phyloP scores from a whole-genome alignment of 2,888 invertebrate species.

The Rutpela maculata region DNA sequence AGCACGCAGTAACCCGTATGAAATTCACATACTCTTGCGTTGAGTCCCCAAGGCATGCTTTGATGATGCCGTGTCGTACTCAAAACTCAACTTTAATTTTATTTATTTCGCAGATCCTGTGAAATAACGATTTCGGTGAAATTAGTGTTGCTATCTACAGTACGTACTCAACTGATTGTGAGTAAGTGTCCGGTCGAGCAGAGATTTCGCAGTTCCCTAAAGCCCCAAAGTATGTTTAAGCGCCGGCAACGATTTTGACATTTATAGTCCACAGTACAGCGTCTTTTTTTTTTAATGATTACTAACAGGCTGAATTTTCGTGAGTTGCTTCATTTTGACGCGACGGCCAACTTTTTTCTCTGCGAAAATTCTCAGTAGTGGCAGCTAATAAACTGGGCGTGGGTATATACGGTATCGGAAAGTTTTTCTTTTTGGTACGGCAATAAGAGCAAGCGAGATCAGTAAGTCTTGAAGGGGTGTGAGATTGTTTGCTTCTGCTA shows the following conservation, averaged over 20 bases:
- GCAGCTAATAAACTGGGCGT: too few relatives aligned
- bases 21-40: neutral
- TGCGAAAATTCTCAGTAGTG: too few relatives aligned
- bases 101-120: neutral
- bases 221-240: neutral
- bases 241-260: neutral
- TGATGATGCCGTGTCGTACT: neutral
- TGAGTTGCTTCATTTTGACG: too few relatives aligned
- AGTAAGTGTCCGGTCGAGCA: neutral
- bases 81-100: neutral
- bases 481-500: too few relatives aligned
- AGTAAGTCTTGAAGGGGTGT: too few relatives aligned
- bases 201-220: neutral
- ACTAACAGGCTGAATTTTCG: too few relatives aligned
- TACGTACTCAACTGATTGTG: neutral
- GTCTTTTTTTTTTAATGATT: too few relatives aligned
- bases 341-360: too few relatives aligned
- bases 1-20: neutral
- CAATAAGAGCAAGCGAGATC: too few relatives aligned
- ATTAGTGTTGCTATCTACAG: neutral
- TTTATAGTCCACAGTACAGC: too few relatives aligned
- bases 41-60: neutral
- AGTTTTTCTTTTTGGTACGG: too few relatives aligned
- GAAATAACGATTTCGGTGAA: neutral
- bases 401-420: too few relatives aligned